A percentile compares a stretch with the other conserved stretches of the same genome.
These are phyloP conservation scores for Salminus brasiliensis DNA, from an alignment of 2,113 vertebrate species.

Conservation along the genomic window DNA sequence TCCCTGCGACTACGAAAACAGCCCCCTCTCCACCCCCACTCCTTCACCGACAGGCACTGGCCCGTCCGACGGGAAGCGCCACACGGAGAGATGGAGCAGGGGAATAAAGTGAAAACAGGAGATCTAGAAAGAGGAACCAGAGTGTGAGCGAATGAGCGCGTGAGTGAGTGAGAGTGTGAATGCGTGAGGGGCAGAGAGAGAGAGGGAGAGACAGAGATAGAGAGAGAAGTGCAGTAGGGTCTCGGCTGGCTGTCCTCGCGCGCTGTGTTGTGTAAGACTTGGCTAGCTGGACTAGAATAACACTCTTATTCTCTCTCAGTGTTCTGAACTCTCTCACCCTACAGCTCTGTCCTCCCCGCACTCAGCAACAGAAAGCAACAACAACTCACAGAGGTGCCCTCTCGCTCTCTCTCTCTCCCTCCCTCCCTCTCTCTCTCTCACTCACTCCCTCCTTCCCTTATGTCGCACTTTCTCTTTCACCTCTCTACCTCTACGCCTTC, in stretches of 20 bases:
- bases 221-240: neutral
- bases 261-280: slow-evolving; percentile 48
- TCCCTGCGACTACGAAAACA: slow-evolving; percentile 2
- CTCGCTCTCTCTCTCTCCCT: slow-evolving; percentile 16
- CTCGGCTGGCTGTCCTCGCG: slow-evolving; percentile 32
- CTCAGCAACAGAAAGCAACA: slow-evolving; percentile 22
- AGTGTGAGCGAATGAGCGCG: neutral
- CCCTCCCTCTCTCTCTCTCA: neutral
- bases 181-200: neutral
- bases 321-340: slow-evolving; percentile 51
- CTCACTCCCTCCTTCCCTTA: neutral
- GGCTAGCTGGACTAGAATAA: slow-evolving; percentile 39
- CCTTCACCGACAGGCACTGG: neutral
- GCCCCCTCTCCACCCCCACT: neutral
- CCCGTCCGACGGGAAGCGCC: neutral
- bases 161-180: neutral
- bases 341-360: slow-evolving; percentile 36
- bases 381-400: slow-evolving; percentile 25
- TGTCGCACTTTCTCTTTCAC: neutral
- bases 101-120: neutral
- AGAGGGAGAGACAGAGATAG: no score
- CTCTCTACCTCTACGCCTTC: neutral
- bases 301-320: slow-evolving; percentile 47
- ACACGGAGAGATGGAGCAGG: neutral
- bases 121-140: slow-evolving; percentile 11